Conservation (phyloP, 2,888 invertebrate genomes). For the Drosophila maculinotata region DNA sequence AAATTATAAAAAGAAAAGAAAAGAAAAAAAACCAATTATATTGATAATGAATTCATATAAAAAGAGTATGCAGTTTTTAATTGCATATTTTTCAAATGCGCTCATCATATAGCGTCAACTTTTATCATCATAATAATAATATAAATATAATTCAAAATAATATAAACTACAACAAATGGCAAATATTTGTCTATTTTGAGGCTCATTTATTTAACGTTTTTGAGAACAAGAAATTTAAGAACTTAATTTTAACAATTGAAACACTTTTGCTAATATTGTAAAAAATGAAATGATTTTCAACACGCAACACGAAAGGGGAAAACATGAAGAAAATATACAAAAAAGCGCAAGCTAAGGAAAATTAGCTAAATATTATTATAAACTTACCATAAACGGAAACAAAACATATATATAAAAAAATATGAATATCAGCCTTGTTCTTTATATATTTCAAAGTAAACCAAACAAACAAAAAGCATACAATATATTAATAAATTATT, state of each 20-base stretch:
- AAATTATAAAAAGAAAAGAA: conserved; percentile 31
- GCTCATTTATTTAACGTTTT: conserved; percentile 74
- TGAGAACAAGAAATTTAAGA: conserved; percentile 42
- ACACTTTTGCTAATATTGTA: conserved; percentile 74
- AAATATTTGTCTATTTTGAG: conserved; percentile 73
- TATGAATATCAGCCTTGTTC: conserved; percentile 82
- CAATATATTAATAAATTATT: conserved; percentile 74
- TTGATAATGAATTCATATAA: conserved; percentile 36
- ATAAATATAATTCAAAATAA: conserved; percentile 46
- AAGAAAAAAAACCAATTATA: conserved; percentile 12
- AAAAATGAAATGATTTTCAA: conserved; percentile 52
- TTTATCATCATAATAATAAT: conserved; percentile 59
- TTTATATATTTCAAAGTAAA: conserved; percentile 78
- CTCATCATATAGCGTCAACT: conserved; percentile 38
- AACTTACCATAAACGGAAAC: conserved; percentile 64
- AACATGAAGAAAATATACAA: conserved; percentile 61
- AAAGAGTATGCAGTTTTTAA: conserved; percentile 57
- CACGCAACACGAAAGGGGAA: conserved; percentile 17
- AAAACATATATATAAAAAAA: conserved; percentile 51
- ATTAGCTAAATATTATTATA: conserved; percentile 77
- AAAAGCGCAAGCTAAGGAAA: conserved; percentile 50
- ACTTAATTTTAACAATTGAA: conserved; percentile 65
- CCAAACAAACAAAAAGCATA: conserved; percentile 59
- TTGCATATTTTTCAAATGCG: conserved; percentile 50
- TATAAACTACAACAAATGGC: conserved; percentile 55